phyloP scores from a whole-genome alignment of 2,113 vertebrate species.

The Crocuta crocuta region DNA sequence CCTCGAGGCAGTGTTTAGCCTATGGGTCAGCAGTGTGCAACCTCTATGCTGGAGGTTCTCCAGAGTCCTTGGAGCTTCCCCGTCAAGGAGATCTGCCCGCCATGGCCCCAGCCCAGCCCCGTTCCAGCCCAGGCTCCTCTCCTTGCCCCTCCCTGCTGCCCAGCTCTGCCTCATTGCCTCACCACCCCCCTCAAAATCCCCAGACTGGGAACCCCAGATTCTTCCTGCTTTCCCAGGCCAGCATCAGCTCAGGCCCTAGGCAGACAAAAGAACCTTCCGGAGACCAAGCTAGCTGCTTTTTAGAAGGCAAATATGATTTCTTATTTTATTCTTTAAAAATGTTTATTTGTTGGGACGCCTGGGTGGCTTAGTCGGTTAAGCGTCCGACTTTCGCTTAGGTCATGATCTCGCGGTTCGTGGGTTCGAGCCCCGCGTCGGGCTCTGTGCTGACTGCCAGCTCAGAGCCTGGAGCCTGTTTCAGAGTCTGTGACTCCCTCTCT shows the following conservation, averaged over 20 bases:
- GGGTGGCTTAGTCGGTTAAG: too few relatives aligned
- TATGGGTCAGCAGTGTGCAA: fast-evolving
- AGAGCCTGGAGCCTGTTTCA: too few relatives aligned
- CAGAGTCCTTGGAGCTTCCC: not conserved
- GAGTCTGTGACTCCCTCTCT: too few relatives aligned
- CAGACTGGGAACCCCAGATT: not conserved
- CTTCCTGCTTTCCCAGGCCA: not conserved
- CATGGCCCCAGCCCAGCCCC: not conserved
- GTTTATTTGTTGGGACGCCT: too few relatives aligned
- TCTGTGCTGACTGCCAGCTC: too few relatives aligned
- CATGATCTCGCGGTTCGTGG: too few relatives aligned
- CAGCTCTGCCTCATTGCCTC: not conserved
- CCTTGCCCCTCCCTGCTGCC: fast-evolving
- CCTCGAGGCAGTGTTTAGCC: not conserved
- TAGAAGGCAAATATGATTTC: not conserved
- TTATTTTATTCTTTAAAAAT: too few relatives aligned
- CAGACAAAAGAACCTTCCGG: not conserved
- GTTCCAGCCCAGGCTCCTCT: not conserved
- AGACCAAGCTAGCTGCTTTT: not conserved
- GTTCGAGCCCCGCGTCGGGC: too few relatives aligned
- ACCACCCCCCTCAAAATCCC: not conserved
- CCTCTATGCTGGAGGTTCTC: not conserved
- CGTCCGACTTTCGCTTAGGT: too few relatives aligned
- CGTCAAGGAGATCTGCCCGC: not conserved
- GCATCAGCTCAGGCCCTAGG: not conserved